Evolutionary conservation across 2,797 vertebrate species (phyloP), one percentile per base, ranked within the genome.

Genomic region (Pipistrellus pipistrellus): DNA sequence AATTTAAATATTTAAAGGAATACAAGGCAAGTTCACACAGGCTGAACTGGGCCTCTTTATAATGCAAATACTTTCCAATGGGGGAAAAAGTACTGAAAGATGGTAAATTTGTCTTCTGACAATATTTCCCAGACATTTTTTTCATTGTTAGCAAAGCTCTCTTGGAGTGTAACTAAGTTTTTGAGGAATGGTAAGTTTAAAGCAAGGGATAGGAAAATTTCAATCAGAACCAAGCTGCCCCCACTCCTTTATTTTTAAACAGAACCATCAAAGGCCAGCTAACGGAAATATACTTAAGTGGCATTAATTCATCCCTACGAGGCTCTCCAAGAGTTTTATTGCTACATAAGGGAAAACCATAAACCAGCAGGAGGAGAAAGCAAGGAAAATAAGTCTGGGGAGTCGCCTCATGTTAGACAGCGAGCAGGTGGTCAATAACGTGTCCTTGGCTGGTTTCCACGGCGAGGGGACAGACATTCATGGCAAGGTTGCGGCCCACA

Each of bases 121-220:
- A 97, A 96, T 90, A 97, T 93, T 98, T 98, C 95, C 90, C 94
- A 97, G 97, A 95, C 91, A 82, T 97, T 95, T 96, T 94, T 95
- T 94, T 97, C 75, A 95, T 57, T 93, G 95, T 97, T 97, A 98
- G 95, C 85, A n/a, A 96, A 96, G 96, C 94, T 97, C 83, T 84
- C 77, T 95, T 97, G 97, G 94, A 97, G 77, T 96, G n/a, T 68
- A 90, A 90, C 92, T 97, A 95, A 17, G 62, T 97, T 97, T 98
- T 96, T 38, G 57, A 94, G 92, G 85, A 96, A 53, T 91, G 95
- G 96, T 95, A 96, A 97, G 94, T 91, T 97, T 95, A 97, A 97
- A 97, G 96, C 59, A 94, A 76, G 96, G 93, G 93, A 97, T 97
- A 98, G 97, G 96, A 97, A 97, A 98, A 97, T 93, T 96, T 97